phyloP scores from a whole-genome alignment of 2,888 invertebrate genomes.

The Cylloceria caligata region DNA sequence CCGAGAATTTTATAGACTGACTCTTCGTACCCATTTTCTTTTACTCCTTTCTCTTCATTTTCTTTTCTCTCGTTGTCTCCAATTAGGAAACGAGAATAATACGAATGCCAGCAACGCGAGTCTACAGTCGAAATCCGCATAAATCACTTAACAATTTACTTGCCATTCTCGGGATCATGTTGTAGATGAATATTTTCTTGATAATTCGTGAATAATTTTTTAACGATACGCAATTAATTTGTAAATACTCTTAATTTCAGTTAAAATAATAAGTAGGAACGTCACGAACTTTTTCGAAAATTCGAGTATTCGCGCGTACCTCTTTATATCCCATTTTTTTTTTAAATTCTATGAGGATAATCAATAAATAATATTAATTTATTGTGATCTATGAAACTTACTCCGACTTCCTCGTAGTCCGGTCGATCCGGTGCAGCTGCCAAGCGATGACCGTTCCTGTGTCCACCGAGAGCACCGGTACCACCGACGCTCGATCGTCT shows the following conservation, averaged over 20 bases:
- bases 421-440: conserved; percentile 86
- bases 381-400: conserved; percentile 69
- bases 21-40: conserved; percentile 32
- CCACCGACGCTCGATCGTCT: conserved; percentile 86
- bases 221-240: no score
- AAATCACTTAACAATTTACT: background rate
- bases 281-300: no score
- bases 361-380: no score
- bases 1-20: conserved; percentile 40
- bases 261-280: no score
- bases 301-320: no score
- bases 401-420: conserved; percentile 89
- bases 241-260: no score
- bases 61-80: conserved; percentile 51
- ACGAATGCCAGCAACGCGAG: conserved; percentile 8
- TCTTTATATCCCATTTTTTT: no score
- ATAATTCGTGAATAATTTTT: no score
- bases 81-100: conserved; percentile 54
- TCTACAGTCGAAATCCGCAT: background rate
- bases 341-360: no score
- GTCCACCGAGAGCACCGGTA: conserved; percentile 86
- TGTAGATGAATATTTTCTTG: no score
- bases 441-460: conserved; percentile 85
- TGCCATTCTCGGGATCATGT: background rate
- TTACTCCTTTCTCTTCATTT: conserved; percentile 21